phyloP scores from a whole-genome alignment of 2,113 vertebrate species.

The Setophaga kirtlandii region DNA sequence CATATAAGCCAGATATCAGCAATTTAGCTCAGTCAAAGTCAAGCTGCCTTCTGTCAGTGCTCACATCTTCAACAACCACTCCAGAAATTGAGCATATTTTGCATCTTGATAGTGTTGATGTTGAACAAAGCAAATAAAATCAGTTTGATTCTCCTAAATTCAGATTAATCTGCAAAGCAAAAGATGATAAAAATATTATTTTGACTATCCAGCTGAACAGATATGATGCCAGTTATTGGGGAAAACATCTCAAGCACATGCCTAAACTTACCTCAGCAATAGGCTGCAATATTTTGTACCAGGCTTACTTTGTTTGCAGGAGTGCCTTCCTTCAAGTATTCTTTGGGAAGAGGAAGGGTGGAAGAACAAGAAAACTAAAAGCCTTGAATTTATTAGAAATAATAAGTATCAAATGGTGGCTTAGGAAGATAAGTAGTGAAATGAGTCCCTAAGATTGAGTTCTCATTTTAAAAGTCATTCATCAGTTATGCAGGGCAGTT shows the following conservation, averaged over 20 bases:
- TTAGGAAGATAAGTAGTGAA: neutral
- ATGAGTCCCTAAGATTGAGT: neutral
- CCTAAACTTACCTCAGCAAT: conserved; percentile 38
- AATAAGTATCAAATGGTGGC: neutral
- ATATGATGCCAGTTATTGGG: conserved; percentile 33
- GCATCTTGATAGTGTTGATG: neutral
- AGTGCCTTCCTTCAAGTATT: neutral
- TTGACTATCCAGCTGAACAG: conserved; percentile 60
- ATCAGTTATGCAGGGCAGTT: neutral
- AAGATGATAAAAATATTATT: conserved; percentile 61
- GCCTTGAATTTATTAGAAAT: neutral
- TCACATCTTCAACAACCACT: conserved; percentile 24
- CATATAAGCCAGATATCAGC: neutral
- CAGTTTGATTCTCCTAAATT: conserved; percentile 56
- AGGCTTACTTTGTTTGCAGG: neutral
- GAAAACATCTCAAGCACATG: neutral
- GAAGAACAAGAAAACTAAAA: neutral
- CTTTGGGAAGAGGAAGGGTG: neutral
- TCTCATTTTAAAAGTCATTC: neutral
- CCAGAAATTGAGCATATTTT: conserved; percentile 5
- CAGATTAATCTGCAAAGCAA: conserved; percentile 46
- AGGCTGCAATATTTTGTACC: neutral
- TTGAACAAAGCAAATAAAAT: conserved; percentile 55
- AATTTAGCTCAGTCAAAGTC: conserved; percentile 50
- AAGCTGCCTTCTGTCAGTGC: conserved; percentile 30